phyloP scores from a whole-genome alignment of 2,797 vertebrate species.

The Propithecus deckenii region DNA sequence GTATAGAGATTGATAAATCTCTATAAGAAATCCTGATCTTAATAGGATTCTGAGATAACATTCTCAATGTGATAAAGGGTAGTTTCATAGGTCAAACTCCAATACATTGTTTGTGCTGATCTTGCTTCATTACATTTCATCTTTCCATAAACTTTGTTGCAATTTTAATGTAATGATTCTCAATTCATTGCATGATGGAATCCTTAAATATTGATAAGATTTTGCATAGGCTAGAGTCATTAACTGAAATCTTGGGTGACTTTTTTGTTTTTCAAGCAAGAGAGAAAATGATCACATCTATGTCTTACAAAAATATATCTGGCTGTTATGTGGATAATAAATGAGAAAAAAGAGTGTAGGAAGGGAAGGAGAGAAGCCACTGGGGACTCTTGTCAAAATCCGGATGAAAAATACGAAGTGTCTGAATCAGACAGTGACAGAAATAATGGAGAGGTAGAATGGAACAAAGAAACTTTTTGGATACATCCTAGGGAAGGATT shows the following conservation, averaged over 20 bases:
- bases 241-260: background rate
- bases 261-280: conserved; percentile 50
- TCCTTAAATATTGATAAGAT: conserved; percentile 44
- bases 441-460: background rate
- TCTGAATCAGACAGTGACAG: background rate
- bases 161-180: conserved; percentile 42
- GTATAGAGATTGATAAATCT: conserved; percentile 57
- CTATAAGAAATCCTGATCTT: conserved; percentile 65
- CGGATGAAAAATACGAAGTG: background rate
- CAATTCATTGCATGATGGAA: conserved; percentile 25
- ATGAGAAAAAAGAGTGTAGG: background rate
- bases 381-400: background rate
- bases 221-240: conserved; percentile 42
- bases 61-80: conserved; percentile 53
- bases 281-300: background rate
- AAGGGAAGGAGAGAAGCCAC: background rate
- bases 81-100: conserved; percentile 23
- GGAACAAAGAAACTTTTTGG: background rate
- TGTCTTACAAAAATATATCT: background rate
- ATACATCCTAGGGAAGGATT: background rate
- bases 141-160: conserved; percentile 65
- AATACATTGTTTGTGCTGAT: conserved; percentile 48
- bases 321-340: background rate
- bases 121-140: conserved; percentile 48
- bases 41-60: conserved; percentile 26